These are phyloP conservation scores for Globia sparganii DNA, from an alignment of 2,888 invertebrate genomes.

Conservation along the genomic window DNA sequence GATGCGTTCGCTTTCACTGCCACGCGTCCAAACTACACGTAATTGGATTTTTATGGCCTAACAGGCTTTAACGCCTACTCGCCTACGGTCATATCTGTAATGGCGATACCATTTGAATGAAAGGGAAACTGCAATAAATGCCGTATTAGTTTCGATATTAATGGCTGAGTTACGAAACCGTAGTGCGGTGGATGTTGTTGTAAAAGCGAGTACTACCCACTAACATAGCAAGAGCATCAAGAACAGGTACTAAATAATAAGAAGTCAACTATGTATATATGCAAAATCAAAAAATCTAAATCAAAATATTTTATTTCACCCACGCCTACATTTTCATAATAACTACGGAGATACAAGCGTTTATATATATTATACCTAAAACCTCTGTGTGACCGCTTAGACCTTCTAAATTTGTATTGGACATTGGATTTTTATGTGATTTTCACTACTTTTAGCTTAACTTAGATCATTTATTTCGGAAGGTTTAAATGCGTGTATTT, in stretches of 20 bases:
- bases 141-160: constrained; percentile 20
- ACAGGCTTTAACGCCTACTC: constrained; percentile 37
- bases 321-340: no score
- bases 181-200: not conserved
- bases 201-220: not conserved
- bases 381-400: not conserved
- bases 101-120: constrained; percentile 36
- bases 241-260: no score
- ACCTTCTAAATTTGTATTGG: no score
- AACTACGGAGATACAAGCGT: no score
- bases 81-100: constrained; percentile 40
- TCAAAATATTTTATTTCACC: no score
- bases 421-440: no score
- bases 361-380: no score
- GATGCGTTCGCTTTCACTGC: constrained; percentile 48
- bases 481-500: no score
- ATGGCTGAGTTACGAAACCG: not conserved
- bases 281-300: no score
- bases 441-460: no score
- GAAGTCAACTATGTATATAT: not conserved
- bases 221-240: not conserved
- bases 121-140: constrained; percentile 38
- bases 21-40: constrained; percentile 34
- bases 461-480: no score
- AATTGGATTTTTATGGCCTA: constrained; percentile 48